Percentiles rank a stretch among this genome's conserved stretches.
Conservation (phyloP, 2,113 vertebrate species). For the Aramus guarauna region DNA sequence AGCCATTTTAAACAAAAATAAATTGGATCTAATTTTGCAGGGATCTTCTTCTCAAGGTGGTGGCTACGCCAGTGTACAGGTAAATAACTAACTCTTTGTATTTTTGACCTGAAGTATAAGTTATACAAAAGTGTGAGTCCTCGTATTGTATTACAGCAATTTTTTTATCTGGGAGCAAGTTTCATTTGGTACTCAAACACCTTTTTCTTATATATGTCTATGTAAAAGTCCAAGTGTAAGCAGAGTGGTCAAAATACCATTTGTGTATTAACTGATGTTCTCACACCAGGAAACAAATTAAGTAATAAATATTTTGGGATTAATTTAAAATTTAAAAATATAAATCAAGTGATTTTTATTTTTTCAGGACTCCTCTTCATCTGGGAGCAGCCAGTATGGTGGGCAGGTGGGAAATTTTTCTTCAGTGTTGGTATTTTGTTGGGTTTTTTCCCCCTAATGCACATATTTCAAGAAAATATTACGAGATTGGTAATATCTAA, state of each 20-base stretch:
- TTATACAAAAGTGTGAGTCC: not conserved
- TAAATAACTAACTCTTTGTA: not conserved
- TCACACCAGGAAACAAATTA: not conserved
- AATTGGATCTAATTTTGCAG: not conserved
- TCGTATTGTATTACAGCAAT: not conserved
- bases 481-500: not conserved
- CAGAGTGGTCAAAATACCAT: not conserved
- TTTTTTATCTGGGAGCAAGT: not conserved
- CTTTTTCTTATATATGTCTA: not conserved
- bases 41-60: slow-evolving; percentile 50
- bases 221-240: not conserved
- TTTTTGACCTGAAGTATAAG: not conserved
- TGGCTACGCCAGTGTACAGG: slow-evolving; percentile 30
- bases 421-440: not conserved
- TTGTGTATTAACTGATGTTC: not conserved
- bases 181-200: not conserved
- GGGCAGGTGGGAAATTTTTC: slow-evolving; percentile 22
- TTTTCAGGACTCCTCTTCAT: not conserved
- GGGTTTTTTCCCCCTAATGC: not conserved
- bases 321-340: not conserved
- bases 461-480: not conserved
- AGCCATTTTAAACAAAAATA: not conserved
- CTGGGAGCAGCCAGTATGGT: slow-evolving; percentile 23
- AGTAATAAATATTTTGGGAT: not conserved
- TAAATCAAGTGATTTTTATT: not conserved